Conservation (phyloP, 2,113 vertebrate genomes). For the Hemibagrus wyckioides region DNA sequence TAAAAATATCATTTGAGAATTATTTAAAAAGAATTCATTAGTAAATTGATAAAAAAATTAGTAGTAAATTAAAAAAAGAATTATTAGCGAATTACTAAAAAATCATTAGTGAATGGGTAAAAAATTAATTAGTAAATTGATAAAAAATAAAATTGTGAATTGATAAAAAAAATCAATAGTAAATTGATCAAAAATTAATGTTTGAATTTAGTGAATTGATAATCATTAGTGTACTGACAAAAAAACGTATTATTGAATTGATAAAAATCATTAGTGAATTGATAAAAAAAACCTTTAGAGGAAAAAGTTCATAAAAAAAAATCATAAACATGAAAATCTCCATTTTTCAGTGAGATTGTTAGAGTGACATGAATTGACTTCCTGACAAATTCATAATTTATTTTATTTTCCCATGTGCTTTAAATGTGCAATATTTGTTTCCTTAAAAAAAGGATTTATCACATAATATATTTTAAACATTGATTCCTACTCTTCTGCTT, state of each 20-base stretch:
- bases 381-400: background rate
- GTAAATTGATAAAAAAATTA: background rate
- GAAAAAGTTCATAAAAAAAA: no score
- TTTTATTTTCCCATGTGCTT: background rate
- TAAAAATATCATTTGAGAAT: no score
- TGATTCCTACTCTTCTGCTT: conserved; percentile 41
- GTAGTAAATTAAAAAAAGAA: background rate
- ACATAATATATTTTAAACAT: background rate
- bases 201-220: background rate
- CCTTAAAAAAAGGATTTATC: background rate
- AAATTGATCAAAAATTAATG: no score
- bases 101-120: background rate
- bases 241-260: background rate
- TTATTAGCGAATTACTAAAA: background rate
- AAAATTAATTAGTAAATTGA: no score
- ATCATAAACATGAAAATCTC: background rate
- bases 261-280: background rate
- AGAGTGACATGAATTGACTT: background rate
- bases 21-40: background rate
- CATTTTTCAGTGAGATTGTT: background rate
- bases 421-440: background rate
- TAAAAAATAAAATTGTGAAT: no score
- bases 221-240: background rate
- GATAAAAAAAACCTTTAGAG: background rate
- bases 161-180: background rate